A percentile compares a stretch with the other conserved stretches of the same genome.
Evolutionary conservation across 92 coral and sea anemone genomes (phyloP).

Genomic region (Metridium senile): DNA sequence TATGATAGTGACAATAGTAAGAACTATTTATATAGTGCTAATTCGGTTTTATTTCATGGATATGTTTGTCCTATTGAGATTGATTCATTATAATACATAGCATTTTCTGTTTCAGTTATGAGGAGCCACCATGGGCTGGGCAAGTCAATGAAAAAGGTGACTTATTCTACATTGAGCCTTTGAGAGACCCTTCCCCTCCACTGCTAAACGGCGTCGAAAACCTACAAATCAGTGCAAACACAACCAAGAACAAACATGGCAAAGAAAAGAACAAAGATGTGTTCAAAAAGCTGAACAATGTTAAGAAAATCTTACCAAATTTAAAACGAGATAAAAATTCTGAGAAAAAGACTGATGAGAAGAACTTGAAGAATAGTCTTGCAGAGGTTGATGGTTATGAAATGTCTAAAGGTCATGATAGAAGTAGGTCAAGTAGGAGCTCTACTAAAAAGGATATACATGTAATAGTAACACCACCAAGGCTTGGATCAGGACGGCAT

Average conservation of each 20-base stretch:
- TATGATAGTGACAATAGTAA: too few species aligned
- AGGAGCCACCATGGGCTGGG: constrained; percentile 96
- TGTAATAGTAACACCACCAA: constrained; percentile 85
- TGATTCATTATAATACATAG: too few species aligned
- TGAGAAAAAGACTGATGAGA: constrained; percentile 71
- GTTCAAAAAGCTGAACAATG: constrained; percentile 72
- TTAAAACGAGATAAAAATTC: constrained; percentile 73
- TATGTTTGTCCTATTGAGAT: too few species aligned
- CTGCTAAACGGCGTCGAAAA: constrained; percentile 63
- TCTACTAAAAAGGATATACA: constrained; percentile 72
- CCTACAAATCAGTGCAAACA: constrained; percentile 51
- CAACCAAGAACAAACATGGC: constrained; percentile 31
- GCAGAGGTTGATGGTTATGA: constrained; percentile 50
- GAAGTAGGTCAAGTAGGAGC: constrained; percentile 45
- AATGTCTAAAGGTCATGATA: constrained; percentile 34
- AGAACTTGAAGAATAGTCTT: constrained; percentile 55
- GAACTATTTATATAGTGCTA: too few species aligned
- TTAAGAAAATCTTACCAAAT: constrained; percentile 75
- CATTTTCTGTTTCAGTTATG: constrained; percentile 55
- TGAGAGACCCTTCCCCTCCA: constrained; percentile 62
- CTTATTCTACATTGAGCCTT: constrained; percentile 89
- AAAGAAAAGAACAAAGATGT: constrained; percentile 77
- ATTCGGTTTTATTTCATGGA: too few species aligned
- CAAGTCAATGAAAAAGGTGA: constrained; percentile 94
- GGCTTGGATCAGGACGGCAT: constrained; percentile 71